Base-by-base conservation (phyloP, 2,888 invertebrate genomes). In the Rhopalosiphum nymphaeae region DNA sequence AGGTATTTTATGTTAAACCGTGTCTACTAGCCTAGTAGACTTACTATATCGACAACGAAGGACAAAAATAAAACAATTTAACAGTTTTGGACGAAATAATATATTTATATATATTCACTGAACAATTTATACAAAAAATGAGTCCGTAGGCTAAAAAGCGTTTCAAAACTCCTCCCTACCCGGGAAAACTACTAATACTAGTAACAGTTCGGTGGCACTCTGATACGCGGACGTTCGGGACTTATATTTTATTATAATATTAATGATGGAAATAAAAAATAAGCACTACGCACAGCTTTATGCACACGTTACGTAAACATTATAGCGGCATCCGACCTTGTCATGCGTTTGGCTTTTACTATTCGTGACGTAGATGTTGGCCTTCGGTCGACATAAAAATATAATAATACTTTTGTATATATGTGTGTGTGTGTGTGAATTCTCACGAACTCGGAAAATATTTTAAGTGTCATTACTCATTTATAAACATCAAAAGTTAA, bases 401-500 rank as follows among this genome's bases (percentile, higher is more conserved):
- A 67, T n/a, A 4, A n/a, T 67, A n/a, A 67, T 61, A 9, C 29
- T n/a, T 61, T 61, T 11, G 29, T 61, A 61, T 29, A 61, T 3
- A 10, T 61, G 11, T 29, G 5, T 29, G 11, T 29, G 0, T 26
- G 11, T 61, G 4, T 26, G 5, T 67, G 67, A n/a, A n/a, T 67
- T 67, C n/a, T 4, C 1, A 67, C 67, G n/a, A 16, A 5, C n/a
- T n/a, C n/a, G 5, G 67, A 2, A 2, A n/a, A 67, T n/a, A n/a
- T 67, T 13, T 67, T 16, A 67, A n/a, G 67, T n/a, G n/a, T 1
- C 13, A n/a, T 53, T 53, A 53, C 21, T 53, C 53, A 53, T n/a
- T 67, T 67, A 61, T n/a, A 67, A 67, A 67, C 67, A n/a, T 67
- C 67, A 67, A 67, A n/a, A 67, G n/a, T 67, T 67, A 67, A 67